Conservation (phyloP, 2,113 vertebrate species). For the Actenoides hombroni region DNA sequence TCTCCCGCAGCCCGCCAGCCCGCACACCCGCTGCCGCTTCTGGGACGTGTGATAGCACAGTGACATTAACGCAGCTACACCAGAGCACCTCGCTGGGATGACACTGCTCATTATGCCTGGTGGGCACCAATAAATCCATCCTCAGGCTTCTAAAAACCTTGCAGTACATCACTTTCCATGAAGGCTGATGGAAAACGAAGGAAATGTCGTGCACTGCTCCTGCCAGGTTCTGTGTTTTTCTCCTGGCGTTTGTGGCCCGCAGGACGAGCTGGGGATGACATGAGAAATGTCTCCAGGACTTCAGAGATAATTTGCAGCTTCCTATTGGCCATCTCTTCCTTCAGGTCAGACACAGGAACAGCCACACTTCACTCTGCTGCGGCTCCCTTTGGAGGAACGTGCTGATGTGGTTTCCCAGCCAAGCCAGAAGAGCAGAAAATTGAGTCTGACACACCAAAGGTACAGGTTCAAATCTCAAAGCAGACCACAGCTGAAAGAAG, state of each 20-base stretch:
- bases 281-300: neutral
- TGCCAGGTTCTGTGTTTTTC: fast-evolving
- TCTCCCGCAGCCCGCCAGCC: neutral
- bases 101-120: neutral
- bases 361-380: neutral
- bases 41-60: fast-evolving
- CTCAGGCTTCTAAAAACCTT: neutral
- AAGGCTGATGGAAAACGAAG: neutral
- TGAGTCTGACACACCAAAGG: neutral
- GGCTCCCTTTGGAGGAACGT: neutral
- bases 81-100: neutral
- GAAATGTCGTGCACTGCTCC: neutral
- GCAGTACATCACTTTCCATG: neutral
- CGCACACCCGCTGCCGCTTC: neutral
- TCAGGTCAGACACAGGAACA: neutral
- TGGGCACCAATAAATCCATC: neutral
- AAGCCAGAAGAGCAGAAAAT: neutral
- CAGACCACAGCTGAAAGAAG: neutral
- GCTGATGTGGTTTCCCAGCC: too few relatives aligned
- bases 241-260: neutral
- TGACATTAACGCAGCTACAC: too few relatives aligned
- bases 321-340: fast-evolving
- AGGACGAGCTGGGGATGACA: neutral
- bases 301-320: neutral
- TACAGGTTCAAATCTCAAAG: neutral